phyloP scores from a whole-genome alignment of 2,113 vertebrate genomes.

The Danio rerio region GRCz12tu NC_133188.1:5628001-5628500 shows the following conservation, averaged over 20 bases:
- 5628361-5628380: conserved; percentile 71
- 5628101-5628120: not conserved
- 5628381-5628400: conserved; percentile 97
- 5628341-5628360: conserved; percentile 83
- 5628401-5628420: conserved; percentile 92
- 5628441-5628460: conserved; percentile 78
- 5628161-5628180: conserved; percentile 75
- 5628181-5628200: conserved; percentile 77
- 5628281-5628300: conserved; percentile 86
- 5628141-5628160: conserved; percentile 19
- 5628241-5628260: conserved; percentile 83
- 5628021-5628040: too few species aligned
- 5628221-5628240: conserved; percentile 77
- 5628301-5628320: conserved; percentile 88
- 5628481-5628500: conserved; percentile 67
- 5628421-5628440: conserved; percentile 84
- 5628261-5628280: conserved; percentile 71
- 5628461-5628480: conserved; percentile 80
- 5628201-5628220: conserved; percentile 80
- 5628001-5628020: too few species aligned
- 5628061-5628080: not conserved
- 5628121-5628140: conserved; percentile 1
- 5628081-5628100: too few species aligned
- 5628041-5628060: too few species aligned
- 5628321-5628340: conserved; percentile 89